Evolutionary conservation across 2,888 invertebrate species (phyloP).

Genomic region (Tortricodes alternella): DNA sequence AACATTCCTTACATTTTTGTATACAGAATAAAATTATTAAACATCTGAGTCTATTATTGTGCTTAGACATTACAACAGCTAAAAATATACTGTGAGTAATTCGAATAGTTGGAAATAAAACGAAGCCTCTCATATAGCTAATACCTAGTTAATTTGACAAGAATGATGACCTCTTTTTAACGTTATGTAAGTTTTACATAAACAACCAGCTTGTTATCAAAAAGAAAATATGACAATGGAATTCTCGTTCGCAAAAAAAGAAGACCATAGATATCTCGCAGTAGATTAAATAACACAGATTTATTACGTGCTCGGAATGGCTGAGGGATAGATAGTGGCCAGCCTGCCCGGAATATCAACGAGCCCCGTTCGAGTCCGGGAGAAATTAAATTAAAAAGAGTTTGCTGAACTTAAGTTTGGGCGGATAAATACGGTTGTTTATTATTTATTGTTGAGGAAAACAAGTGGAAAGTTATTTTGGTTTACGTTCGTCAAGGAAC

Average conservation of each 20-base stretch:
- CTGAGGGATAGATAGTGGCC: constrained; percentile 58
- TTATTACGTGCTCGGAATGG: constrained; percentile 69
- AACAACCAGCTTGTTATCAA: constrained; percentile 15
- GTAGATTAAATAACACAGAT: constrained; percentile 73
- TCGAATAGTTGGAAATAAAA: too few relatives aligned
- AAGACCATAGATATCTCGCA: constrained; percentile 54
- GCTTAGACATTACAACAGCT: too few relatives aligned
- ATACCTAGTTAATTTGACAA: too few relatives aligned
- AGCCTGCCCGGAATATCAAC: constrained; percentile 52
- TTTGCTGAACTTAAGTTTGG: constrained; percentile 20
- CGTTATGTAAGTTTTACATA: too few relatives aligned
- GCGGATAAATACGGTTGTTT: background rate
- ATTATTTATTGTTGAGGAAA: background rate
- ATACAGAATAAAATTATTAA: too few relatives aligned
- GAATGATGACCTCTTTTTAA: too few relatives aligned
- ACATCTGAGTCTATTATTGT: too few relatives aligned
- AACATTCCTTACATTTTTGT: too few relatives aligned
- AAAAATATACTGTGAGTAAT: too few relatives aligned
- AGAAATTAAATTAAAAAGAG: constrained; percentile 48
- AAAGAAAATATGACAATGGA: constrained; percentile 40
- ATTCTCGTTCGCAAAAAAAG: constrained; percentile 44
- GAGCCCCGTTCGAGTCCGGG: constrained; percentile 33
- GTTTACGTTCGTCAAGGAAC: background rate
- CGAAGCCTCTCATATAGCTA: too few relatives aligned
- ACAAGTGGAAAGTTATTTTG: background rate